Evolutionary conservation across 2,113 vertebrate species (phyloP).

Genomic region (Hyperopisus bebe): DNA sequence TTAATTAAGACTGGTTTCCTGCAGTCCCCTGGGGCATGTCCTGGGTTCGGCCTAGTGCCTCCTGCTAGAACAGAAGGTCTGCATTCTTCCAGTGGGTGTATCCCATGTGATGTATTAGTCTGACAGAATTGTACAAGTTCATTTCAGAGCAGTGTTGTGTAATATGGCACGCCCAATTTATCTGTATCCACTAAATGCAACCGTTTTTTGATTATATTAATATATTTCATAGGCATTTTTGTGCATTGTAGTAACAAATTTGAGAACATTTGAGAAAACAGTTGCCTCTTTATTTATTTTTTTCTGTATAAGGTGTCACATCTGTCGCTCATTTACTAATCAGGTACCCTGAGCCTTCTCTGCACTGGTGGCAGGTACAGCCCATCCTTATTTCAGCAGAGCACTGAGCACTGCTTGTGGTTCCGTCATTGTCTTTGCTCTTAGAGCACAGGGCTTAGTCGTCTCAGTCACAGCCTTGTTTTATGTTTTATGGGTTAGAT

Average conservation of each 20-base stretch:
- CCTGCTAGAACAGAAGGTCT: background rate
- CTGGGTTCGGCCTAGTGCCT: background rate
- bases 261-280: background rate
- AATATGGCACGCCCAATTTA: background rate
- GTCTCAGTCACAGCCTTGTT: background rate
- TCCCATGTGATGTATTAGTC: background rate
- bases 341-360: background rate
- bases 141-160: background rate
- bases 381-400: background rate
- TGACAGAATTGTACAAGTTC: background rate
- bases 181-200: background rate
- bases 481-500: background rate
- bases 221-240: background rate
- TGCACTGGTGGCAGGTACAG: background rate
- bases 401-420: background rate
- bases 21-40: background rate
- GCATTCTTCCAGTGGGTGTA: background rate
- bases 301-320: background rate
- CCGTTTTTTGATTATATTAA: background rate
- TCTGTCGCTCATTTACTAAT: background rate
- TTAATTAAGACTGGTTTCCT: background rate
- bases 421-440: background rate
- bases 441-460: background rate
- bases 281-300: background rate
- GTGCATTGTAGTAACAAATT: background rate